These are phyloP conservation scores for Pseudonaja textilis DNA, from an alignment of 2,113 vertebrate species.

Conservation along the genomic window DNA sequence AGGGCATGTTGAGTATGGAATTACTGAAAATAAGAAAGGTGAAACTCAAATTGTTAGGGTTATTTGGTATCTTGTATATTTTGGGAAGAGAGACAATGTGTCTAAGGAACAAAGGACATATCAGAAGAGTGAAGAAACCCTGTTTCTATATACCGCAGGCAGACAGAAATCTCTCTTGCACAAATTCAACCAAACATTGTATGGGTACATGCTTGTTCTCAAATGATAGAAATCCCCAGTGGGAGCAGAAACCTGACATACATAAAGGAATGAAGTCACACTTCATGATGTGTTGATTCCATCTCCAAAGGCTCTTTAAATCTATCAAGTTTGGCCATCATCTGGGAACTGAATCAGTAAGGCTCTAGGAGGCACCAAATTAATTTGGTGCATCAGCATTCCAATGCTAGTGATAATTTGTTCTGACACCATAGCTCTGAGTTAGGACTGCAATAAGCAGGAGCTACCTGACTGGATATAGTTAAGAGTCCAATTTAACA, in stretches of 20 bases:
- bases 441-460: slow-evolving; percentile 53
- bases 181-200: slow-evolving; percentile 43
- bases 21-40: neutral
- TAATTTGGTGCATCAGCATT: slow-evolving; percentile 59
- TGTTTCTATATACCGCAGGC: slow-evolving; percentile 17
- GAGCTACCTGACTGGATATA: slow-evolving; percentile 63
- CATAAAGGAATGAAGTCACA: slow-evolving; percentile 38
- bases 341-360: slow-evolving; percentile 32
- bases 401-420: slow-evolving; percentile 59
- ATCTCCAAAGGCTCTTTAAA: slow-evolving; percentile 34
- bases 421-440: slow-evolving; percentile 51
- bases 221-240: slow-evolving; percentile 62
- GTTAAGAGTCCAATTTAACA: slow-evolving; percentile 61
- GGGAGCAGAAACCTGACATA: slow-evolving; percentile 59
- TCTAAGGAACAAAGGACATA: neutral
- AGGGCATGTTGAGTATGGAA: slow-evolving; percentile 17
- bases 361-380: slow-evolving; percentile 50
- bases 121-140: slow-evolving; percentile 20
- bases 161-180: slow-evolving; percentile 44
- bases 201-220: slow-evolving; percentile 51
- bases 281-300: slow-evolving; percentile 43
- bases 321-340: slow-evolving; percentile 38
- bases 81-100: neutral
- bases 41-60: neutral
- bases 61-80: neutral